Conservation (phyloP, 2,113 vertebrate genomes). For the Okapia johnstoni region DNA sequence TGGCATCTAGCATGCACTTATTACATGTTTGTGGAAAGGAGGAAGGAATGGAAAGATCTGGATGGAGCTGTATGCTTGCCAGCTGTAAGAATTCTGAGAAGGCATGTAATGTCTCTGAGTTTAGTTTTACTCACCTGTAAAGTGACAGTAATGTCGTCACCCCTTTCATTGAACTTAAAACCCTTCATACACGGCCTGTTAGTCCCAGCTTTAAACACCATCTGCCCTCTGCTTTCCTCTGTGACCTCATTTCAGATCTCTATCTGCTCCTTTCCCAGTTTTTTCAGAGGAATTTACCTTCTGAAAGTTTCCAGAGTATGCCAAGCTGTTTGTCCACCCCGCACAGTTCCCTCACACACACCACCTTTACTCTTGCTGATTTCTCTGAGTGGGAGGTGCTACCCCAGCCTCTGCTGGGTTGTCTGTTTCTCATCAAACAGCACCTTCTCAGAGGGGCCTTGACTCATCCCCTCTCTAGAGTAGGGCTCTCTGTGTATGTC, state of each 20-base stretch:
- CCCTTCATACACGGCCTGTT: neutral
- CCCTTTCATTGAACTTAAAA: neutral
- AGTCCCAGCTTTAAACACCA: neutral
- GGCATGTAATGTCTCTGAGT: neutral
- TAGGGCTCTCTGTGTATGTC: neutral
- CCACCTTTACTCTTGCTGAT: neutral
- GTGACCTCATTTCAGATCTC: neutral
- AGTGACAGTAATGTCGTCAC: neutral
- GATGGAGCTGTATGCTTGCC: neutral
- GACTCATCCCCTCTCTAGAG: neutral
- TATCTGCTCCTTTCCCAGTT: neutral
- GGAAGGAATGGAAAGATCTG: neutral
- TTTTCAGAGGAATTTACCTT: neutral
- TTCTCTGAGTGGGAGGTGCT: neutral
- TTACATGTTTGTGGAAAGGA: neutral
- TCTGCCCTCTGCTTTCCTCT: neutral
- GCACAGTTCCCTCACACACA: fast-evolving
- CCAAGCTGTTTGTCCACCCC: neutral
- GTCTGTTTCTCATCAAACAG: neutral
- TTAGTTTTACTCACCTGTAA: slow-evolving; percentile 29
- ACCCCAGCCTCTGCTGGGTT: neutral
- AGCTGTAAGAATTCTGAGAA: neutral
- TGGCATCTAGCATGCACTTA: neutral
- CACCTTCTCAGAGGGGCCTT: neutral
- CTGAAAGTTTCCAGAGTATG: neutral